These are phyloP conservation scores for Bombus superbus DNA, from an alignment of 1,140 invertebrate genomes.

Conservation along the genomic window DNA sequence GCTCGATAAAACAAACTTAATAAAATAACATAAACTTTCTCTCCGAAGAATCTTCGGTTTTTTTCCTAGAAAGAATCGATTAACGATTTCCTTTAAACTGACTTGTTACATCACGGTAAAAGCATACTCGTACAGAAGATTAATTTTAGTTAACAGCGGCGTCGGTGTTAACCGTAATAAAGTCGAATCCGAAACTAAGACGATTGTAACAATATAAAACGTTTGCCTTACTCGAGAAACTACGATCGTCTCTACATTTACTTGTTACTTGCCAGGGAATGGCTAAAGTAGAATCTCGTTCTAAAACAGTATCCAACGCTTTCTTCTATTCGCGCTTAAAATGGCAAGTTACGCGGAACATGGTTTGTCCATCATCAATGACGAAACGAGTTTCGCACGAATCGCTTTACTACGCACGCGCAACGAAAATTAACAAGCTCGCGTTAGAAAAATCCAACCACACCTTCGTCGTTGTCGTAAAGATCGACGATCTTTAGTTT, in stretches of 20 bases:
- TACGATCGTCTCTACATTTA: not conserved
- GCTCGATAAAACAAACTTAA: not conserved
- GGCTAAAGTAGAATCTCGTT: not conserved
- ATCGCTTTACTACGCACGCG: too few relatives aligned
- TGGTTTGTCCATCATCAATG: not conserved
- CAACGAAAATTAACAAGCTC: too few relatives aligned
- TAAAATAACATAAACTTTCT: not conserved
- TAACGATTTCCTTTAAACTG: too few relatives aligned
- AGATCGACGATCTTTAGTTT: not conserved
- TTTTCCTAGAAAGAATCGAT: too few relatives aligned
- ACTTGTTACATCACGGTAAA: not conserved
- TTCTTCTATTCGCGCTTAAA: not conserved
- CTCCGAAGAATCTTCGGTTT: not conserved
- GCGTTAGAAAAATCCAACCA: too few relatives aligned
- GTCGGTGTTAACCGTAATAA: too few relatives aligned
- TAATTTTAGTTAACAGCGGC: too few relatives aligned
- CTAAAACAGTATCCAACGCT: not conserved
- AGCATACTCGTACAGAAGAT: too few relatives aligned
- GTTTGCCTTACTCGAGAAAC: not conserved
- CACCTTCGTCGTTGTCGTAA: not conserved
- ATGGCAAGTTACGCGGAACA: not conserved
- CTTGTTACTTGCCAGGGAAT: not conserved
- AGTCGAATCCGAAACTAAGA: not conserved
- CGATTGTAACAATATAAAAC: not conserved
- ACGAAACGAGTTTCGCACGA: conserved; percentile 1